These are phyloP conservation scores for Poliocrania exsul DNA, from an alignment of 2,797 vertebrate species.

Conservation along the genomic window DNA sequence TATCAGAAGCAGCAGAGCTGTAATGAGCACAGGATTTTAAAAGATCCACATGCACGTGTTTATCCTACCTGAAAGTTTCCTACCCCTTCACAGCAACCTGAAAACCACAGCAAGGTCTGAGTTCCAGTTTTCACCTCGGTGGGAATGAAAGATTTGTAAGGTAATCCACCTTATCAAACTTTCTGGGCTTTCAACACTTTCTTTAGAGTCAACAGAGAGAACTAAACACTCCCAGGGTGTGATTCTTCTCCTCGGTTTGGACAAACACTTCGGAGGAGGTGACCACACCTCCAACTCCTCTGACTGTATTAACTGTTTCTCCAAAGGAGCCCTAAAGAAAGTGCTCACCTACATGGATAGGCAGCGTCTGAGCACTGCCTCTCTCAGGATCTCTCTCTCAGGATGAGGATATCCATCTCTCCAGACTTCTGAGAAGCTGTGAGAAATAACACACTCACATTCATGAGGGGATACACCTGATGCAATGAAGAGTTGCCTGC, in stretches of 20 bases:
- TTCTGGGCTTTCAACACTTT: not conserved
- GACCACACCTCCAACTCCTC: not conserved
- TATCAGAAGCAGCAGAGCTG: not conserved
- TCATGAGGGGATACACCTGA: not conserved
- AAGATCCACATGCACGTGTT: not conserved
- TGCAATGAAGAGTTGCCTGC: not conserved
- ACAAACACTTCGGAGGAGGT: not conserved
- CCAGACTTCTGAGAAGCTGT: not conserved
- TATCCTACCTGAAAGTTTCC: not conserved
- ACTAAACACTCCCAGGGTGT: not conserved
- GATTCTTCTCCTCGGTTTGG: not conserved
- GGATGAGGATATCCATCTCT: not conserved
- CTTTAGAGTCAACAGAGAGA: conserved; percentile 24
- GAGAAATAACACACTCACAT: not conserved
- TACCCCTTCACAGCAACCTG: not conserved
- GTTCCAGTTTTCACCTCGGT: not conserved
- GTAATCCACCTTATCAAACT: not conserved
- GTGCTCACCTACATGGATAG: rapidly evolving
- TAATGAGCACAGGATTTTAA: not conserved
- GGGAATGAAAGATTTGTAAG: not conserved
- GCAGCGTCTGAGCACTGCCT: not conserved
- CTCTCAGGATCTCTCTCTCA: not conserved
- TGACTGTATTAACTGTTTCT: not conserved
- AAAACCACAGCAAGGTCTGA: not conserved
- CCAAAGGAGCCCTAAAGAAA: not conserved